A percentile compares a stretch with the other conserved stretches of the same genome.
These are phyloP conservation scores for Sebastes cheni DNA, from an alignment of 2,797 vertebrate species.

Conservation along the genomic window DNA sequence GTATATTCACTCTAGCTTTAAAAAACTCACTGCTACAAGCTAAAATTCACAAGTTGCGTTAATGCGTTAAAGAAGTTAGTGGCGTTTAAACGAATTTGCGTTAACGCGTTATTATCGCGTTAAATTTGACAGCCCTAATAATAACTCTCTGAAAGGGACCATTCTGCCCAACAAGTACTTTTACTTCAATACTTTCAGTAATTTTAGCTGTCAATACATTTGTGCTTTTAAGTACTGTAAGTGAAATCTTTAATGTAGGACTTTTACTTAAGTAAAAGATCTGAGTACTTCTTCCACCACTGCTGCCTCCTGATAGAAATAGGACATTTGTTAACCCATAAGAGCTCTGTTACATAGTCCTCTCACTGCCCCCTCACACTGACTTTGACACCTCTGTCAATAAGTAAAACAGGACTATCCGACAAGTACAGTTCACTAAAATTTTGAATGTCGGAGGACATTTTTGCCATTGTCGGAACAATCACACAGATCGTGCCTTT, in stretches of 20 bases:
- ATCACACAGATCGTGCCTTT: neutral
- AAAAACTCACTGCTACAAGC: too few species aligned
- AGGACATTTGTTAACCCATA: neutral
- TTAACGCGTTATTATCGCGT: too few species aligned
- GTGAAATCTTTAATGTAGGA: too few species aligned
- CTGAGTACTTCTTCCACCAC: neutral
- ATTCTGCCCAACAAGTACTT: neutral
- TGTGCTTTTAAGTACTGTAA: too few species aligned
- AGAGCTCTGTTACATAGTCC: neutral
- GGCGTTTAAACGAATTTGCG: too few species aligned
- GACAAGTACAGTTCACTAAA: neutral
- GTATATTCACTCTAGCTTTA: too few species aligned
- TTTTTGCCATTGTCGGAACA: neutral
- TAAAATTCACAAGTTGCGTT: too few species aligned
- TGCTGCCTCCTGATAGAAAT: neutral
- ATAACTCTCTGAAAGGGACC: neutral
- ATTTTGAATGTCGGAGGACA: neutral
- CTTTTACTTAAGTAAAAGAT: neutral
- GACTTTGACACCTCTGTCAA: constrained; percentile 5
- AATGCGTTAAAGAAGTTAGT: too few species aligned
- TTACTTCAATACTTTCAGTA: too few species aligned
- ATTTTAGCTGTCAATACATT: too few species aligned
- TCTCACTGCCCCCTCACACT: neutral
- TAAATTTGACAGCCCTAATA: too few species aligned
- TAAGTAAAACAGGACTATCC: neutral